Base-by-base conservation (phyloP, 1,140 invertebrate species). In the Penaeus vannamei region DNA sequence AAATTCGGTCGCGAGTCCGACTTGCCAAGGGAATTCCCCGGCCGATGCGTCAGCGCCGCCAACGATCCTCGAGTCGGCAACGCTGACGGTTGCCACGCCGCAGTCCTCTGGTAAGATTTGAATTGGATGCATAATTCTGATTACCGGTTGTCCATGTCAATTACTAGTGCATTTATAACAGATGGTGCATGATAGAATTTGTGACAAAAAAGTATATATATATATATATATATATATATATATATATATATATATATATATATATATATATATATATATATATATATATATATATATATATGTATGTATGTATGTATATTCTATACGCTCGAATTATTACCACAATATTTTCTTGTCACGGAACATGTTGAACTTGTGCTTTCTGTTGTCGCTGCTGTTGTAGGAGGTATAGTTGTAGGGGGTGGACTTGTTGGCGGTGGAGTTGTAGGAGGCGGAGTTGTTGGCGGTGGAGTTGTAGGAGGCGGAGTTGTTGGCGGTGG, bases 241-340 rank as follows among this genome's bases (percentile, higher is more conserved):
- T 22, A n/a, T 22, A 72, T 22, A 23, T 23, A 72, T 72, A 72
- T 23, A 72, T 72, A 26, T 29, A 72, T 72, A 72, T n/a, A 72
- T 29, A 72, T 29, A 72, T 72, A 72, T 72, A 72, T 72, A 22
- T 23, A 72, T 23, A 72, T 23, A 72, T 5, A 26, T 72, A 26
- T 72, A 72, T 72, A 72, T 72, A 20, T 20, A 29, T 22, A 72
- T 72, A 72, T 72, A 72, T 72, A 22, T 23, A 72, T 23, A 72
- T 23, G 26, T 5, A 26, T 72, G 10, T 72, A 72, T 72, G 26
- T 72, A 20, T 20, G 20, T 22, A 26, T 29, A 76, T 76, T 53
- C 53, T 53, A 53, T 12, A 17, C 53, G 14, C 14, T 53, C 7
- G 14, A 17, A 53, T 2, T 12, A 53, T 53, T 53, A 53, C 53